Evolutionary conservation across 2,113 vertebrate genomes (phyloP).

Genomic region (Sander vitreus): DNA sequence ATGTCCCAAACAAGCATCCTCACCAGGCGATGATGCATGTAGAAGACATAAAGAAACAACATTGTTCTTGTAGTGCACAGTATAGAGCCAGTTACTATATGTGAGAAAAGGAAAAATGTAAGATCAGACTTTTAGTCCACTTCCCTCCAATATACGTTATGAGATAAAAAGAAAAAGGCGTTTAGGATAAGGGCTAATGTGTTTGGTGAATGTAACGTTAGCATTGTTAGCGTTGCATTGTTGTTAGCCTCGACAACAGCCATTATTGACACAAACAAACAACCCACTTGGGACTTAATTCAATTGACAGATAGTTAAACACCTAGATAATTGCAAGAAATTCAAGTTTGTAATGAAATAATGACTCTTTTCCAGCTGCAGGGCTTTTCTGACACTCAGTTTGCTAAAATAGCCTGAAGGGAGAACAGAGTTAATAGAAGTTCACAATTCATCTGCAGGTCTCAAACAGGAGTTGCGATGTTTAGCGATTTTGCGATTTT

Average conservation of each 20-base stretch:
- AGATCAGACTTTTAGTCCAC: no score
- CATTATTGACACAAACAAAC: not conserved
- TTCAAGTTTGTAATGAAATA: not conserved
- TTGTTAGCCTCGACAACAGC: not conserved
- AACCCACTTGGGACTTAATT: not conserved
- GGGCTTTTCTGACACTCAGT: not conserved
- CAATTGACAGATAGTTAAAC: not conserved
- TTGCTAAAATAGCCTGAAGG: not conserved
- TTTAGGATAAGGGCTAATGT: no score
- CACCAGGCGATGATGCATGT: no score
- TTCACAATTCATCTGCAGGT: not conserved
- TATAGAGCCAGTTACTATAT: no score
- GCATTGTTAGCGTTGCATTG: no score
- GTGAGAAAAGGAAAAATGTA: no score
- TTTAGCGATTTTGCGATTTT: slow-evolving; percentile 19
- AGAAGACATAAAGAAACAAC: no score
- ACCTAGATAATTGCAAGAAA: not conserved
- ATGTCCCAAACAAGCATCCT: no score
- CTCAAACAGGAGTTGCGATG: not conserved
- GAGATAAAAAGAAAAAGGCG: no score
- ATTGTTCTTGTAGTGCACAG: no score
- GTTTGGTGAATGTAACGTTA: no score
- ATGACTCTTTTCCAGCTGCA: not conserved
- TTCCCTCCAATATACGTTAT: no score
- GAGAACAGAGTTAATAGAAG: not conserved